These are phyloP conservation scores for Tethea ocularis DNA, from an alignment of 2,888 invertebrate genomes.

Conservation along the genomic window DNA sequence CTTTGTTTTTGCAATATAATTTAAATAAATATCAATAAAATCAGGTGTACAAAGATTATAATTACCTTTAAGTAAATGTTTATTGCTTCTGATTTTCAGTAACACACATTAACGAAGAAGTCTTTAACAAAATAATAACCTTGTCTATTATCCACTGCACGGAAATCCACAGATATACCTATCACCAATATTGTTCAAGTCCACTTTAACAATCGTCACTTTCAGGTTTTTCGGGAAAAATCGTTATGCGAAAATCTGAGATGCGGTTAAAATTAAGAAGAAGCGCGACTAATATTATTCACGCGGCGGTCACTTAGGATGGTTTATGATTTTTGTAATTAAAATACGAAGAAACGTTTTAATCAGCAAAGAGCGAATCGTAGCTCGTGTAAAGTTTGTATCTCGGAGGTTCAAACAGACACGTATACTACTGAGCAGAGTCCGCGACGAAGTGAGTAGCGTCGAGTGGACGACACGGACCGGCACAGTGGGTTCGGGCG, in stretches of 20 bases:
- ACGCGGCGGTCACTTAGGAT: slow-evolving; percentile 20
- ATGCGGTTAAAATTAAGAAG: background rate
- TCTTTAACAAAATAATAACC: slow-evolving; percentile 32
- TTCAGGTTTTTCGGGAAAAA: slow-evolving; percentile 24
- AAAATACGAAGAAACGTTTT: slow-evolving; percentile 24
- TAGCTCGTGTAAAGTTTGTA: slow-evolving; percentile 77
- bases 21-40: background rate
- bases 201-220: slow-evolving; percentile 66
- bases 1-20: no score
- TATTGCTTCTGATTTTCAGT: slow-evolving; percentile 18
- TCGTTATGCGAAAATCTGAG: background rate
- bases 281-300: background rate
- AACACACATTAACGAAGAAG: slow-evolving; percentile 33
- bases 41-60: background rate
- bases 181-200: slow-evolving; percentile 55
- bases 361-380: slow-evolving; percentile 40
- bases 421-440: slow-evolving; percentile 51
- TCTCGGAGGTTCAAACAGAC: slow-evolving; percentile 26
- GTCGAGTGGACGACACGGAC: slow-evolving; percentile 20
- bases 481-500: slow-evolving; percentile 15
- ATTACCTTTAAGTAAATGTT: slow-evolving; percentile 37
- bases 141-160: slow-evolving; percentile 49
- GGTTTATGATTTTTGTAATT: slow-evolving; percentile 20
- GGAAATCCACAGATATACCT: slow-evolving; percentile 70
- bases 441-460: slow-evolving; percentile 70